A percentile compares a stretch with the other conserved stretches of the same genome.
Evolutionary conservation across 2,113 vertebrate genomes (phyloP).

Genomic region (Alaudala cheleensis): DNA sequence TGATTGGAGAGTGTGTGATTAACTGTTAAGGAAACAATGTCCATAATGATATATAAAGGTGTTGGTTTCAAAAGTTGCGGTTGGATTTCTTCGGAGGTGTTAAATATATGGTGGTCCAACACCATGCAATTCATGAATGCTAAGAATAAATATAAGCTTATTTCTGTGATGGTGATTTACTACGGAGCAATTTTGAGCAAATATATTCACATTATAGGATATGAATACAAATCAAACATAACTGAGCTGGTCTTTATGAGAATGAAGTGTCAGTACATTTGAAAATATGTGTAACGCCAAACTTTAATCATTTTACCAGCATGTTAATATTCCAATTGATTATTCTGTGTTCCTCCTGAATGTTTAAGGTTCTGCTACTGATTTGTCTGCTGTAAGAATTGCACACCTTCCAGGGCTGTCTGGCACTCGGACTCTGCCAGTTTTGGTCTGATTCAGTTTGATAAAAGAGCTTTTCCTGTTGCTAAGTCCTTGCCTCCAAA

Average conservation of each 20-base stretch:
- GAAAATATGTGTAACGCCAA: slow-evolving; percentile 71
- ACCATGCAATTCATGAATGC: slow-evolving; percentile 73
- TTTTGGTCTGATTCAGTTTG: neutral
- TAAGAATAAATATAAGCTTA: slow-evolving; percentile 77
- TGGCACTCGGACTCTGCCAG: neutral
- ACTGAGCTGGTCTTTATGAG: slow-evolving; percentile 72
- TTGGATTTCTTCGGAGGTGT: slow-evolving; percentile 71
- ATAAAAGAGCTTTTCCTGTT: neutral
- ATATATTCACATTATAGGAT: slow-evolving; percentile 76
- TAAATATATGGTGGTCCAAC: slow-evolving; percentile 77
- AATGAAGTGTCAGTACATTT: slow-evolving; percentile 75
- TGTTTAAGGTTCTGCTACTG: slow-evolving; percentile 32
- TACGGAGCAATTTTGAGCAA: slow-evolving; percentile 74
- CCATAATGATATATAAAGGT: slow-evolving; percentile 76
- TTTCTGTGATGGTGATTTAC: slow-evolving; percentile 80
- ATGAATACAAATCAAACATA: slow-evolving; percentile 77
- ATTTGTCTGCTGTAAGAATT: neutral
- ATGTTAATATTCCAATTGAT: slow-evolving; percentile 59
- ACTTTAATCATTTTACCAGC: slow-evolving; percentile 71
- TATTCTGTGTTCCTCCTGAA: slow-evolving; percentile 26
- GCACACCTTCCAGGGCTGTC: neutral
- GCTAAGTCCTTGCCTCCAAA: neutral
- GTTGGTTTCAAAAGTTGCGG: slow-evolving; percentile 73
- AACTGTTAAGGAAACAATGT: slow-evolving; percentile 75
- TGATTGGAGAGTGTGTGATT: slow-evolving; percentile 73